These are phyloP conservation scores for Cettia cetti DNA, from an alignment of 2,113 vertebrate species.

Conservation along the genomic window DNA sequence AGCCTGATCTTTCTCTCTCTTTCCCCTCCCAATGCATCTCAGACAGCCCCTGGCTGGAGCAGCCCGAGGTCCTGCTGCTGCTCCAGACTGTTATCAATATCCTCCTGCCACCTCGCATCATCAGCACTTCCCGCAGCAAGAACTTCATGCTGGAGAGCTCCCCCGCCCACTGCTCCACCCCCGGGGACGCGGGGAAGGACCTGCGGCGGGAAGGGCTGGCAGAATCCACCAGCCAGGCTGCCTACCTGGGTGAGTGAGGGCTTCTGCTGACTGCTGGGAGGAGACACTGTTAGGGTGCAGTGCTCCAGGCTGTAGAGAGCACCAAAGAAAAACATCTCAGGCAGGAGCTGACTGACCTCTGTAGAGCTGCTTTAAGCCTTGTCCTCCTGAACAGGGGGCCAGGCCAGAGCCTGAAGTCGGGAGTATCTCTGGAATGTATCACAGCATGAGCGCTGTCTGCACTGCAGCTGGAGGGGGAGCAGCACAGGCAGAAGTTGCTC, in stretches of 20 bases:
- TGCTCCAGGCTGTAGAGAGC: not conserved
- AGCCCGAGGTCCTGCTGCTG: constrained; percentile 91
- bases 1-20: constrained; percentile 51
- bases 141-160: constrained; percentile 98
- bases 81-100: constrained; percentile 97
- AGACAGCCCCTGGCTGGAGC: constrained; percentile 97
- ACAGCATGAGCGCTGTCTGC: not conserved
- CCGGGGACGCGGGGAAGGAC: constrained; percentile 91
- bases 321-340: not conserved
- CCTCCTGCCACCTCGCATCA: constrained; percentile 93
- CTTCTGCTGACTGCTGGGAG: not conserved
- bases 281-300: not conserved
- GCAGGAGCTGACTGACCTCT: not conserved
- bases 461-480: not conserved
- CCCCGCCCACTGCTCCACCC: constrained; percentile 95
- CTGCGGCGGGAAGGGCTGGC: constrained; percentile 90
- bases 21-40: constrained; percentile 23
- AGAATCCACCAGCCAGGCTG: constrained; percentile 96
- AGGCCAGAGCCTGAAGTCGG: not conserved
- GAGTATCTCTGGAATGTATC: not conserved
- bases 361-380: not conserved
- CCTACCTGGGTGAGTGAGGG: constrained; percentile 86
- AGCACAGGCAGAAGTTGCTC: not conserved
- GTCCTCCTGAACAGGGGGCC: not conserved
- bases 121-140: constrained; percentile 97